phyloP scores from a whole-genome alignment of 2,888 invertebrate genomes.

The Miltochrista miniata region DNA sequence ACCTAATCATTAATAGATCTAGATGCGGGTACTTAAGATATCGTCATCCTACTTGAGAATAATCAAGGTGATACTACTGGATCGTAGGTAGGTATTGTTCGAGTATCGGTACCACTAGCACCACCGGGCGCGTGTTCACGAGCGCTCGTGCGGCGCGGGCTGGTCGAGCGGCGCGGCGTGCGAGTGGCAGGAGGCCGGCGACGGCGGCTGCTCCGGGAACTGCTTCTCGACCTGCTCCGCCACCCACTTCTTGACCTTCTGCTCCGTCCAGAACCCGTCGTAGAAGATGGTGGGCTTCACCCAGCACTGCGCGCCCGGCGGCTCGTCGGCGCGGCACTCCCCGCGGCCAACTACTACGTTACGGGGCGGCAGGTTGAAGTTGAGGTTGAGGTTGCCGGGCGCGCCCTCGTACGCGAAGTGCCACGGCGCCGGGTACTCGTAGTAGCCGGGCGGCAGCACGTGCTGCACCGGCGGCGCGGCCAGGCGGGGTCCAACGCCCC shows the following conservation, averaged over 20 bases:
- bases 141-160: constrained; percentile 38
- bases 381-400: constrained; percentile 68
- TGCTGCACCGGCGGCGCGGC: constrained; percentile 48
- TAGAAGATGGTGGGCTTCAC: constrained; percentile 80
- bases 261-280: constrained; percentile 81
- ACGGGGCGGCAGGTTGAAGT: constrained; percentile 74
- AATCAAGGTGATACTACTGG: too few species aligned
- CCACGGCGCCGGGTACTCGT: constrained; percentile 75
- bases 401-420: constrained; percentile 66
- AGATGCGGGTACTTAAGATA: too few species aligned
- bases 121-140: too few species aligned
- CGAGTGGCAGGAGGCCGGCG: too few species aligned
- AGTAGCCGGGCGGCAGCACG: constrained; percentile 56
- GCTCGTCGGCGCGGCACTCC: constrained; percentile 50
- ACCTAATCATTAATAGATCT: too few species aligned
- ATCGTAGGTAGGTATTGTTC: too few species aligned
- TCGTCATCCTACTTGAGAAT: too few species aligned
- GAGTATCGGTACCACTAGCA: too few species aligned
- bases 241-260: constrained; percentile 81
- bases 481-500: constrained; percentile 47
- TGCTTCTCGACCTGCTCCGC: constrained; percentile 79
- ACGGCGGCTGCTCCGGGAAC: constrained; percentile 66
- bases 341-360: constrained; percentile 68
- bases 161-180: too few species aligned
- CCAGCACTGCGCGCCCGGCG: constrained; percentile 70